Evolutionary conservation across 1,140 invertebrate species (phyloP), one percentile per base, ranked within the genome.

Genomic region (Ceratoteleas bidentatus): DNA sequence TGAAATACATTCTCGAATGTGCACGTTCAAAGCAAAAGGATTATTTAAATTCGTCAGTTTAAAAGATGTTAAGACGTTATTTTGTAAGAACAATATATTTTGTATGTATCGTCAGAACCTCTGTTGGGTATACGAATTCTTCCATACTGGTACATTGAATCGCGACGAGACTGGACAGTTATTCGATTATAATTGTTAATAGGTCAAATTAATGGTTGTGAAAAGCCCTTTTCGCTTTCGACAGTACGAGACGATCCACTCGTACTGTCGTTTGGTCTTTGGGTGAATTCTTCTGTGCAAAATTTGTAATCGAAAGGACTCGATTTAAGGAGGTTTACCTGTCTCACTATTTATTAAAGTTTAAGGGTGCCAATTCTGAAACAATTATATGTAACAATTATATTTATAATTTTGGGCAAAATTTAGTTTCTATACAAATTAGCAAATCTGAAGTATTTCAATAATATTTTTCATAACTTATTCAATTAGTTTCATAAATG

Each of bases 181-280:
- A 61, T 66, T 75, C 34, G 45, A 60, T 75, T 75, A 56, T 66
- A 53, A 76, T 76, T 68, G 73, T 68, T 76, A 49, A 68, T 68
- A 76, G 73, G 15, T 68, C n/a, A 76, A 76, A 68, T 61, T 76
- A 62, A 68, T 68, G 73, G 62, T 76, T 76, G 62, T 66, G 62
- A 76, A 64, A 76, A 76, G 73, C 73, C 73, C 73, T 68, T 76
- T 64, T 64, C 68, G 61, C 62, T 76, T 76, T 60, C 33, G 62
- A 61, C 64, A 40, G 36, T n/a, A 47, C 47, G 72, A 24, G 24
- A 24, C 4, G 4, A 24, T 24, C 24, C 24, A 24, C 24, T 24
- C 4, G 7, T 58, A n/a, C 57, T 66, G 66, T 76, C 61, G 38
- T 68, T 76, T 53, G 56, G 68, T 61, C 13, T 49, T 66, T 60